These are phyloP conservation scores for Leiothrix lutea DNA, from an alignment of 2,113 vertebrate genomes.

Conservation along the genomic window DNA sequence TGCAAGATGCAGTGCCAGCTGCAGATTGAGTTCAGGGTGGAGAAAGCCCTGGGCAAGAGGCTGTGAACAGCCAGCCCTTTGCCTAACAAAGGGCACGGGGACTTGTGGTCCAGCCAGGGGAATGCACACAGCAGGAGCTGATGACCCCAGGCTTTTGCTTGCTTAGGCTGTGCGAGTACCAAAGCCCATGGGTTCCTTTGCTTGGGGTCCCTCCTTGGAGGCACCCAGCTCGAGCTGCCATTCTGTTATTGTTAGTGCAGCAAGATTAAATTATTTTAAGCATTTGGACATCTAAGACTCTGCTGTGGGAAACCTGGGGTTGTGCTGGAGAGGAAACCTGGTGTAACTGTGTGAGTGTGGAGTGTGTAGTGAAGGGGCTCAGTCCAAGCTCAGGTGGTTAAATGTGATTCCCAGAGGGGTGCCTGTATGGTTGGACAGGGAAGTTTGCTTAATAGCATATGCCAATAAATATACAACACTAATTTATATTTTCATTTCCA, in stretches of 20 bases:
- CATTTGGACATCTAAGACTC: background rate
- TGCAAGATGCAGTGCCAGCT: background rate
- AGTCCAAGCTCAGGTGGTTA: accelerated
- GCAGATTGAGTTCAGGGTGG: background rate
- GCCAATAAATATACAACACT: background rate
- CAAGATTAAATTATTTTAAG: background rate
- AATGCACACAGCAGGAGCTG: accelerated
- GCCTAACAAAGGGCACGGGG: accelerated
- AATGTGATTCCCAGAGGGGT: background rate
- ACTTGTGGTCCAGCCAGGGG: background rate
- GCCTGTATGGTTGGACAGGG: background rate
- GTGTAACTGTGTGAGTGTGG: background rate
- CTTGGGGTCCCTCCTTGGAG: accelerated
- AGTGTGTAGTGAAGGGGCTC: background rate
- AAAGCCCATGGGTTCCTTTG: background rate
- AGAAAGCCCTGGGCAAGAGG: background rate
- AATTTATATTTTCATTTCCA: background rate
- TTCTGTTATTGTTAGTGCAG: background rate
- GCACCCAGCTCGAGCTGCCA: background rate
- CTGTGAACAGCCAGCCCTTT: accelerated
- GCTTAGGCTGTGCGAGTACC: too few species aligned
- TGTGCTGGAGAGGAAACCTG: accelerated
- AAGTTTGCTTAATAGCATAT: background rate
- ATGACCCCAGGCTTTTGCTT: background rate
- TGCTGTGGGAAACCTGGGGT: background rate